Evolutionary conservation across 1,140 invertebrate species (phyloP).

Genomic region (Drosophila cardini): DNA sequence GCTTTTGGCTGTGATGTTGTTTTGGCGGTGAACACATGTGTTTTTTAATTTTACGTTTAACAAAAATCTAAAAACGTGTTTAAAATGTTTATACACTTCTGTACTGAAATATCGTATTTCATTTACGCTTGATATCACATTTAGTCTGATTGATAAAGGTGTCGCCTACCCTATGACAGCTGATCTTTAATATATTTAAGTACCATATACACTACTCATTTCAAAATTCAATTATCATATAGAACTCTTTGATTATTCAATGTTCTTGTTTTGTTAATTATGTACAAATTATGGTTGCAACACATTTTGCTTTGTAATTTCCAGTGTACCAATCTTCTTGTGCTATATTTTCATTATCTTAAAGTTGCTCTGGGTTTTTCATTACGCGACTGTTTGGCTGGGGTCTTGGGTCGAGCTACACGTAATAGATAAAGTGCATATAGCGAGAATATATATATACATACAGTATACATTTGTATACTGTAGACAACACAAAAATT

Average conservation of each 20-base stretch:
- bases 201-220: neutral
- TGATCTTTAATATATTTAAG: constrained; percentile 5
- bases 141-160: constrained; percentile 23
- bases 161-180: constrained; percentile 9
- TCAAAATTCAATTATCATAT: neutral
- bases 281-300: constrained; percentile 44
- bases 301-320: constrained; percentile 27
- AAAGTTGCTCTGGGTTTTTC: constrained; percentile 49
- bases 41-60: constrained; percentile 35
- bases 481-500: constrained; percentile 55
- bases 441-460: no score
- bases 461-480: constrained; percentile 15
- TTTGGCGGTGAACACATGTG: constrained; percentile 19
- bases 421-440: constrained; percentile 69
- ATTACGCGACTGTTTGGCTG: constrained; percentile 23
- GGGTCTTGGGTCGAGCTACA: constrained; percentile 33
- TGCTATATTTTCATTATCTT: constrained; percentile 54
- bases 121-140: constrained; percentile 69
- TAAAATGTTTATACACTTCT: constrained; percentile 61
- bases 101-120: constrained; percentile 55
- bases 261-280: constrained; percentile 21
- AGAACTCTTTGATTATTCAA: neutral
- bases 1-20: constrained; percentile 8
- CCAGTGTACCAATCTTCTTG: constrained; percentile 49
- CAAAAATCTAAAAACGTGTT: constrained; percentile 65